Conservation (phyloP, 2,113 vertebrate genomes). For the Oxygymnocypris stewartii region DNA sequence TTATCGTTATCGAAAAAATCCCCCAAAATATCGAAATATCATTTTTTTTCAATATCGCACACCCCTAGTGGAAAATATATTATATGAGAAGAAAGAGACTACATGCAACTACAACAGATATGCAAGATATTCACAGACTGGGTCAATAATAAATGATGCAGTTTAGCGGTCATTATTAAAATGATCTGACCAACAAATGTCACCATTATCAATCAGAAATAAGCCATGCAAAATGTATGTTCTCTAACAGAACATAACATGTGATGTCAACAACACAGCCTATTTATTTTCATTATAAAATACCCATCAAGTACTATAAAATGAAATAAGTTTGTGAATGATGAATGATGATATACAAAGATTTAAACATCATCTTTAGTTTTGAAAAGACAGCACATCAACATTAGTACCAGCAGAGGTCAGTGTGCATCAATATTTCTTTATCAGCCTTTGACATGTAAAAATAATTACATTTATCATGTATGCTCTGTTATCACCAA, state of each 20-base stretch:
- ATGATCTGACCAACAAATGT: background rate
- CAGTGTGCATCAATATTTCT: slow-evolving; percentile 29
- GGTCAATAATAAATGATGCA: background rate
- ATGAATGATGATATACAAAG: background rate
- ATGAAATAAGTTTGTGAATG: background rate
- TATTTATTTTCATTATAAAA: background rate
- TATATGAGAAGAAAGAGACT: background rate
- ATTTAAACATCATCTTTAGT: background rate
- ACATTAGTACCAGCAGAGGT: slow-evolving; percentile 8
- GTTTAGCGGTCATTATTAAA: background rate
- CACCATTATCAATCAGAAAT: no score
- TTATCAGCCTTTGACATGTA: background rate
- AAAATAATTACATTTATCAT: background rate
- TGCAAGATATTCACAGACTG: background rate
- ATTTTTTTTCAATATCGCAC: no score
- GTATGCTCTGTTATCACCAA: background rate
- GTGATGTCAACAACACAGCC: background rate
- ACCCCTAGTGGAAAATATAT: background rate
- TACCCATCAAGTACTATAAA: background rate
- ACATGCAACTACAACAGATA: no score
- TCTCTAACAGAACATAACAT: background rate
- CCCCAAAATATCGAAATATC: no score
- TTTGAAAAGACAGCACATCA: background rate
- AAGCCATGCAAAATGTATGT: no score
- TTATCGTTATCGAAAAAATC: no score